phyloP scores from a whole-genome alignment of 1,140 invertebrate genomes.

The Conus betulinus region DNA sequence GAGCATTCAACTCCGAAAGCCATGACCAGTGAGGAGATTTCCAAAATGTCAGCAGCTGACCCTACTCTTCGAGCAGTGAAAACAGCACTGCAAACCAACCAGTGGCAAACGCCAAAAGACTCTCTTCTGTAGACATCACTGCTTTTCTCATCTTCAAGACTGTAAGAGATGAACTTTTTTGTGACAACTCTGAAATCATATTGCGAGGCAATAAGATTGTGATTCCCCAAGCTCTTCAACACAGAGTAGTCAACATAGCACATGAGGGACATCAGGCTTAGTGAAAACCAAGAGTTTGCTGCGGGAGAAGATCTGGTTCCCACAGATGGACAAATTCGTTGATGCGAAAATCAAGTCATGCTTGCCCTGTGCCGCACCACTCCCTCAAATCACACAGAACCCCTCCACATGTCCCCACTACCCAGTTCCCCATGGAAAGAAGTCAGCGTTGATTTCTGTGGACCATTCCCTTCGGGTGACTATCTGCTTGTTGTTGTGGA shows the following conservation, averaged over 20 bases:
- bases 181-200: constrained; percentile 37
- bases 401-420: constrained; percentile 48
- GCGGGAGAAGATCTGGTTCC: constrained; percentile 74
- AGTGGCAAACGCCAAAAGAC: constrained; percentile 34
- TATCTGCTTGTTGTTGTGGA: constrained; percentile 60
- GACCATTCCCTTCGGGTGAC: constrained; percentile 58
- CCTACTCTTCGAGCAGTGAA: constrained; percentile 26
- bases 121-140: constrained; percentile 11
- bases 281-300: constrained; percentile 67
- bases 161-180: constrained; percentile 33
- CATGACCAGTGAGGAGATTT: constrained; percentile 42
- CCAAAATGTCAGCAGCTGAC: constrained; percentile 17
- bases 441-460: constrained; percentile 53
- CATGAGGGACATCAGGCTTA: constrained; percentile 70
- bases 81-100: constrained; percentile 37
- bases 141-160: constrained; percentile 28
- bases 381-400: constrained; percentile 24
- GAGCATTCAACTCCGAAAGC: constrained; percentile 40
- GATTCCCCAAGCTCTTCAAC: constrained; percentile 49
- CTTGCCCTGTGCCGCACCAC: constrained; percentile 41
- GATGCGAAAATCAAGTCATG: constrained; percentile 64
- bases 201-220: constrained; percentile 47
- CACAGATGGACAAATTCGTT: constrained; percentile 57
- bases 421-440: constrained; percentile 56
- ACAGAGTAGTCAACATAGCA: constrained; percentile 52